Evolutionary conservation across 2,888 invertebrate genomes (phyloP).

Genomic region (Troides oblongomaculatus): DNA sequence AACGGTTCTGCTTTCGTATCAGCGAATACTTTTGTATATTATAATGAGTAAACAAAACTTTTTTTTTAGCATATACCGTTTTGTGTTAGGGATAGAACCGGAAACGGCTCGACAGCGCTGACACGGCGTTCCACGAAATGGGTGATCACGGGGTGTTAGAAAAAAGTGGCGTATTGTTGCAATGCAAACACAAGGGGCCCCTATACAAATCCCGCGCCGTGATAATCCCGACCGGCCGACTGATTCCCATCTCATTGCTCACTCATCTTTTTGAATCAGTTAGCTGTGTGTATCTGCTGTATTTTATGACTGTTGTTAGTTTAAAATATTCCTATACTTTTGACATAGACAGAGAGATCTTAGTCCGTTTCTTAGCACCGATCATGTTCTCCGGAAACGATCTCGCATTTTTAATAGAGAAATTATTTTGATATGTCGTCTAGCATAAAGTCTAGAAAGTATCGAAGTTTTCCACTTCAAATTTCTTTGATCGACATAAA

Average conservation of each 20-base stretch:
- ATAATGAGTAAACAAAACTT: constrained; percentile 41
- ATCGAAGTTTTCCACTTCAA: too few relatives aligned
- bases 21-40: not conserved
- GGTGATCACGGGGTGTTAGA: constrained; percentile 46
- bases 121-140: constrained; percentile 68
- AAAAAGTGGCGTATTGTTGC: constrained; percentile 34
- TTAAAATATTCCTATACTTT: not conserved
- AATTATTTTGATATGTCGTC: too few relatives aligned
- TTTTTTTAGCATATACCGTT: constrained; percentile 13
- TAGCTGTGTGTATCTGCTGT: not conserved
- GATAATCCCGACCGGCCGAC: constrained; percentile 6
- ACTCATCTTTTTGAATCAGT: not conserved
- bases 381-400: too few relatives aligned
- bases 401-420: too few relatives aligned
- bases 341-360: too few relatives aligned
- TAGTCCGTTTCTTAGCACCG: too few relatives aligned
- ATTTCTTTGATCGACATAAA: too few relatives aligned
- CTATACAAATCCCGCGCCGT: constrained; percentile 7
- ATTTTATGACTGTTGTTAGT: not conserved
- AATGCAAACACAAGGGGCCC: constrained; percentile 32
- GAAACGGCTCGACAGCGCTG: constrained; percentile 60
- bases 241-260: constrained; percentile 6
- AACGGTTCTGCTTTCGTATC: too few relatives aligned
- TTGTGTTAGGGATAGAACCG: constrained; percentile 52
- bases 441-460: too few relatives aligned